Conservation (phyloP, 1,140 invertebrate genomes). For the Drosophila melanica region DNA sequence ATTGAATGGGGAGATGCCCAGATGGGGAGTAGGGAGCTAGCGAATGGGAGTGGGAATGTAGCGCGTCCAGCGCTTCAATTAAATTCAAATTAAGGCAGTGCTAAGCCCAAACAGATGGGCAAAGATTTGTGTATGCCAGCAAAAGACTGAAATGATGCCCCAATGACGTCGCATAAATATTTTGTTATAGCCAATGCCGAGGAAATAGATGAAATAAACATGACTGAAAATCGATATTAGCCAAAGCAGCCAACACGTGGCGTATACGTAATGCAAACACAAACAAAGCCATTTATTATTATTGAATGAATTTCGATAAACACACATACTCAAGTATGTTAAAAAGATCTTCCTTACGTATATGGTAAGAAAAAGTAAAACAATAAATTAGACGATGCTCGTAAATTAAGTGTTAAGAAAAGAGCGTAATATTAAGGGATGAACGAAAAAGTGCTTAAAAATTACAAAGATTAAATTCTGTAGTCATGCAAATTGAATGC, state of each 20-base stretch:
- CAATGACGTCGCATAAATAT: conserved; percentile 79
- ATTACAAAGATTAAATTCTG: no score
- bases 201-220: conserved; percentile 41
- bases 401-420: conserved; percentile 4
- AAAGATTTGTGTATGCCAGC: conserved; percentile 50
- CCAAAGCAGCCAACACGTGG: conserved; percentile 32
- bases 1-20: conserved; percentile 25
- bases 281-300: conserved; percentile 62
- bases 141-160: conserved; percentile 78
- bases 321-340: background rate
- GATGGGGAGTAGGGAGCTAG: background rate
- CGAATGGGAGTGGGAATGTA: background rate
- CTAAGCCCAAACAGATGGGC: conserved; percentile 72
- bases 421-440: background rate
- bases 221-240: conserved; percentile 67
- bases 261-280: conserved; percentile 68
- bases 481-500: no score
- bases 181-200: conserved; percentile 60
- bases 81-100: conserved; percentile 76
- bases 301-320: conserved; percentile 20
- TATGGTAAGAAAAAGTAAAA: background rate
- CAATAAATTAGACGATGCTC: conserved; percentile 6
- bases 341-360: background rate
- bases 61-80: conserved; percentile 65
- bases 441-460: background rate